Evolutionary conservation across 2,113 vertebrate genomes (phyloP).

Genomic region (Pachycephala philippinensis): DNA sequence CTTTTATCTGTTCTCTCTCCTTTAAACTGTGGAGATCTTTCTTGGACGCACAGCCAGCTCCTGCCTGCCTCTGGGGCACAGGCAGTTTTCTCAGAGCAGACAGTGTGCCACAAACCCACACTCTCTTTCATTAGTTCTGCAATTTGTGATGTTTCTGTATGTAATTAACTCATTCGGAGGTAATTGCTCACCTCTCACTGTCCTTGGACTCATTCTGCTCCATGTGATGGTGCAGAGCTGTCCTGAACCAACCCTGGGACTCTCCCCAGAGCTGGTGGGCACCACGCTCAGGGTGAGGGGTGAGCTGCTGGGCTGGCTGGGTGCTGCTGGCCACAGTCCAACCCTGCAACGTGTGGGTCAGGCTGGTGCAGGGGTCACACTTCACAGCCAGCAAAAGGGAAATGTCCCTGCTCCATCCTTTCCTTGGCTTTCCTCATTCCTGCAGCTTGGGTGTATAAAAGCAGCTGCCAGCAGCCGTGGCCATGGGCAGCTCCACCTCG

Average conservation of each 20-base stretch:
- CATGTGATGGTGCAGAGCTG: not conserved
- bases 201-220: not conserved
- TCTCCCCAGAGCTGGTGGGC: not conserved
- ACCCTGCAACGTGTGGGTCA: rapidly evolving
- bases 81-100: not conserved
- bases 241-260: not conserved
- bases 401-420: not conserved
- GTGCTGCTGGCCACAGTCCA: not conserved
- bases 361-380: not conserved
- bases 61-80: not conserved
- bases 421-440: not conserved
- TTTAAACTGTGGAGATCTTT: not conserved
- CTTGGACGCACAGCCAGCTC: not conserved
- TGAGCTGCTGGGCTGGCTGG: not conserved
- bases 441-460: not conserved
- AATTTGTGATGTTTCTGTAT: not conserved
- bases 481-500: not conserved
- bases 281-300: not conserved
- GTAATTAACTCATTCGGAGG: not conserved
- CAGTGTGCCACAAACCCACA: not conserved
- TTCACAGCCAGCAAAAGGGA: not conserved
- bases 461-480: not conserved
- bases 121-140: not conserved
- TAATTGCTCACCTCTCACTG: not conserved
- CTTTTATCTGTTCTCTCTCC: not conserved